These are phyloP conservation scores for Tetrapedia diversipes DNA, from an alignment of 2,888 invertebrate genomes.

Conservation along the genomic window DNA sequence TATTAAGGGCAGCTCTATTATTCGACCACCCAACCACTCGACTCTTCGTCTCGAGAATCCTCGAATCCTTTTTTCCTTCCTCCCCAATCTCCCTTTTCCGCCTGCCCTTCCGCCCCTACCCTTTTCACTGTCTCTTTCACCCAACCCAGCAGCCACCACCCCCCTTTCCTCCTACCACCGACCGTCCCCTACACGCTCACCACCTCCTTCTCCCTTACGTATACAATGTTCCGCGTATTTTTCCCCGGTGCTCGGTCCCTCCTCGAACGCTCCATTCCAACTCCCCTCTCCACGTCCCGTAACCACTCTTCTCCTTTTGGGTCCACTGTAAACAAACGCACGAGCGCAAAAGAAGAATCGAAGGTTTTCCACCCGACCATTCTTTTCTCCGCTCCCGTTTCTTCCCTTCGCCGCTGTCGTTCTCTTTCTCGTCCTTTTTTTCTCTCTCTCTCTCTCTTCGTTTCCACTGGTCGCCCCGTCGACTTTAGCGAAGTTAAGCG, in stretches of 20 bases:
- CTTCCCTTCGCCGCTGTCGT: not conserved
- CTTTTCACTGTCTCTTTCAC: slow-evolving; percentile 38
- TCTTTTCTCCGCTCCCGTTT: slow-evolving; percentile 11
- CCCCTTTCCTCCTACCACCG: slow-evolving; percentile 23
- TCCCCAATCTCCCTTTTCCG: slow-evolving; percentile 45
- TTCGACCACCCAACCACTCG: slow-evolving; percentile 77
- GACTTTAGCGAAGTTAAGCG: slow-evolving; percentile 59
- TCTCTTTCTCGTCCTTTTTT: not conserved
- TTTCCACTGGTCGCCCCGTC: slow-evolving; percentile 9
- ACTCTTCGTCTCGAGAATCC: slow-evolving; percentile 75
- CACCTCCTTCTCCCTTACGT: slow-evolving; percentile 40
- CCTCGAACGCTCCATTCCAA: not conserved
- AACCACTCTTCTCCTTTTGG: slow-evolving; percentile 44
- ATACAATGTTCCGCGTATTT: slow-evolving; percentile 53
- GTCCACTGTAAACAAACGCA: slow-evolving; percentile 70
- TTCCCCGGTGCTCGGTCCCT: slow-evolving; percentile 48
- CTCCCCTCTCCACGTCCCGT: not conserved
- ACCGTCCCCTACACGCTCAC: slow-evolving; percentile 8
- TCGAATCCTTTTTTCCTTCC: slow-evolving; percentile 72
- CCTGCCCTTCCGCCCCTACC: slow-evolving; percentile 25
- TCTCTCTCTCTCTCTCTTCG: not conserved
- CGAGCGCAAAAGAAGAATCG: slow-evolving; percentile 67
- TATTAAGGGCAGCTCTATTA: slow-evolving; percentile 80
- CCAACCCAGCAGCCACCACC: slow-evolving; percentile 5
- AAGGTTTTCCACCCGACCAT: slow-evolving; percentile 43